Evolutionary conservation across 2,113 vertebrate genomes (phyloP).

Genomic region (Eubucco bourcierii): DNA sequence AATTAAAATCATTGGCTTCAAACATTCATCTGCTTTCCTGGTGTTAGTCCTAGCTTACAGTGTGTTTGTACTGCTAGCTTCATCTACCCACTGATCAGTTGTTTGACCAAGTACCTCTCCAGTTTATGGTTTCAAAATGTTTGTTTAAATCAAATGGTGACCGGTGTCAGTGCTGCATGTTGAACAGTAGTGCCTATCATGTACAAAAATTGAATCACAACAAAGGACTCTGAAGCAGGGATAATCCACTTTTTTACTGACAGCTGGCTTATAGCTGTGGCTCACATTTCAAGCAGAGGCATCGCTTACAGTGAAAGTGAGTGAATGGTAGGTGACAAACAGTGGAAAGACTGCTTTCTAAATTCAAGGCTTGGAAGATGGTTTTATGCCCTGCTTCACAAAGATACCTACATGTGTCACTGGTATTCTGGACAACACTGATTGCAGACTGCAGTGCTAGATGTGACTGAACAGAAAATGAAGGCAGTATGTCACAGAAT

Average conservation of each 20-base stretch:
- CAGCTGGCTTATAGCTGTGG: background rate
- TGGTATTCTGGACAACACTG: background rate
- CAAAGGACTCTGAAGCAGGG: background rate
- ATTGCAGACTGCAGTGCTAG: background rate
- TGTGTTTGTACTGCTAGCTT: background rate
- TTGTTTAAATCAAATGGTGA: constrained; percentile 31
- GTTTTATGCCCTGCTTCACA: background rate
- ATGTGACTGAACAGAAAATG: background rate
- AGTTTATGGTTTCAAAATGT: constrained; percentile 3
- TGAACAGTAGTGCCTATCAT: background rate
- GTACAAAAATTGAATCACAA: background rate
- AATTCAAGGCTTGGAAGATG: background rate
- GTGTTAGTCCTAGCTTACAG: background rate
- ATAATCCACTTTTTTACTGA: constrained; percentile 43
- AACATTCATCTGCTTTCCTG: background rate
- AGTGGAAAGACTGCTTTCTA: background rate
- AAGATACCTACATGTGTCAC: background rate
- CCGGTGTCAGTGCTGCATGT: background rate
- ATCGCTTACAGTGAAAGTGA: background rate
- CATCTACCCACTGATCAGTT: background rate
- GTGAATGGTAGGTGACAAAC: background rate
- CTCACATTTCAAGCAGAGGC: constrained; percentile 3
- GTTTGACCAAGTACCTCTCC: constrained; percentile 12
- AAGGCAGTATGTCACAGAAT: background rate
- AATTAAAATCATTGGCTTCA: constrained; percentile 15